Base-by-base conservation (phyloP, 2,797 vertebrate genomes). In the Sebastes baramenuke region DNA sequence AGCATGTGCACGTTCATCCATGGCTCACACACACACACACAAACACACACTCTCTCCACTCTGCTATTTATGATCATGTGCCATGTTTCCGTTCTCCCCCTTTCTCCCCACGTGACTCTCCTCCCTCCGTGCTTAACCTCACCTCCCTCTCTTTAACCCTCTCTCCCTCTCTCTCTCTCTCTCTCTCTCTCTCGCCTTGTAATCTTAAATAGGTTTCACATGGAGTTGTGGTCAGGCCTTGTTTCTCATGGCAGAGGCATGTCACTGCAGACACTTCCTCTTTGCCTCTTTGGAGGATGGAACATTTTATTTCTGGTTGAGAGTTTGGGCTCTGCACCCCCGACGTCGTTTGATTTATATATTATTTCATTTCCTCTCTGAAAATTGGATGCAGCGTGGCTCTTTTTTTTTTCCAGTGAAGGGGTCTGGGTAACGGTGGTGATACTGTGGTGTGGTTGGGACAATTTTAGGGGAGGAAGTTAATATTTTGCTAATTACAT, bases 321-420 rank as follows among this genome's bases (percentile, higher is more conserved):
- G 94, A 91, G 89, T 92, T 86, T 79, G 22, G 93, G 72, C 79
- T 82, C 75, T 25, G 32, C 82, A 54, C 83, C 78, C 96, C 95
- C 94, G 42, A 74, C 91, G 75, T 72, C 84, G 83, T 96, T 97
- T 96, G 96, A 97, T 97, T 97, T 97, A 96, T 95, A 96, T 94
- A 96, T 97, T 96, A 97, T 97, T 97, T 97, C 91, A 97, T 97
- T 97, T 97, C 96, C 97, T 97, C 94, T 87, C 94, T 90, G 91
- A 96, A 95, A 96, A 97, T 96, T 96, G 92, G 94, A 97, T 96
- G 94, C 96, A 95, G 96, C 22, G 20, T n/a, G 91, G 76, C 89
- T 93, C 90, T 52, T 56, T 42, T 34, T 10, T 60, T 80, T 81
- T 60, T 27, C 5, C 55, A 27, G 49, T 8, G 22, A 24, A 6